phyloP scores from a whole-genome alignment of 2,113 vertebrate genomes.

The Prunella fulvescens region DNA sequence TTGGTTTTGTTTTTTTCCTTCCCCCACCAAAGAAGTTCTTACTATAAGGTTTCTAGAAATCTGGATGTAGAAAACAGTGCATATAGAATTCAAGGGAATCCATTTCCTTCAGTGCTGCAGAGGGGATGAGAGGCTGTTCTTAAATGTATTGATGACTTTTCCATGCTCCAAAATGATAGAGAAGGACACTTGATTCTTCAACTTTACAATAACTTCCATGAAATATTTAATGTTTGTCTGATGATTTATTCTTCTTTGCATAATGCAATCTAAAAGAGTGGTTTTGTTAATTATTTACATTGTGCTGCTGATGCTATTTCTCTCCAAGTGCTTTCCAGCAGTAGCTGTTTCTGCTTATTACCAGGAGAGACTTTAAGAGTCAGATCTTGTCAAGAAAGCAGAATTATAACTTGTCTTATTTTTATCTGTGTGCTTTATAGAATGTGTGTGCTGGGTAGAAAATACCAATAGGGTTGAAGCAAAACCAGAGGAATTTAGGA shows the following conservation, averaged over 20 bases:
- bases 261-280: constrained; percentile 34
- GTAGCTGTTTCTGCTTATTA: constrained; percentile 1
- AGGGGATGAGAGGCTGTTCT: background rate
- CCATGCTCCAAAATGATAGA: constrained; percentile 4
- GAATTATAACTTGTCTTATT: background rate
- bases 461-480: background rate
- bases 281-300: constrained; percentile 59
- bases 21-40: background rate
- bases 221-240: constrained; percentile 58
- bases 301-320: constrained; percentile 6
- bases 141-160: constrained; percentile 22
- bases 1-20: background rate
- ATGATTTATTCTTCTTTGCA: constrained; percentile 52
- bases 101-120: background rate
- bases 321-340: background rate
- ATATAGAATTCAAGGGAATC: background rate
- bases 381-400: constrained; percentile 10
- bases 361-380: background rate
- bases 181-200: constrained; percentile 37
- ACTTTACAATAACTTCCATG: constrained; percentile 17
- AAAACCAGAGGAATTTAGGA: background rate
- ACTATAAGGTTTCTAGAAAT: background rate
- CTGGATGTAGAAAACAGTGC: background rate
- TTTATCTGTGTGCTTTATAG: background rate
- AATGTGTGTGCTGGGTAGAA: background rate